A percentile compares a stretch with the other conserved stretches of the same genome.
Evolutionary conservation across 2,113 vertebrate species (phyloP).

Genomic region (Ptilorrhoa leucosticta): DNA sequence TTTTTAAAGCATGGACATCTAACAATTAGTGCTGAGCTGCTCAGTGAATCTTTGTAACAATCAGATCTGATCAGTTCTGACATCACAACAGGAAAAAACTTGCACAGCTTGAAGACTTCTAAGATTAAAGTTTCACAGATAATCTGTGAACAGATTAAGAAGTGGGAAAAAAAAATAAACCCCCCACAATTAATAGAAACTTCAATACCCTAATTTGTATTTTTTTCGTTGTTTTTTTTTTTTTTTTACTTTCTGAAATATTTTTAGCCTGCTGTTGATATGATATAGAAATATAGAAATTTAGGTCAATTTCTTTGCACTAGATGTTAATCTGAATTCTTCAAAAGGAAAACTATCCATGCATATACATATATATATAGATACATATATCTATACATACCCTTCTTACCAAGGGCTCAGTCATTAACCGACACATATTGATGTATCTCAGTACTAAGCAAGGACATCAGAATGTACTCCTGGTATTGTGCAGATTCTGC

Average conservation of each 20-base stretch:
- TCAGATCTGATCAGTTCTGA: constrained; percentile 15
- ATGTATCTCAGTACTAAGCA: not conserved
- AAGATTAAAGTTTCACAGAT: constrained; percentile 9
- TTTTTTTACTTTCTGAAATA: not conserved
- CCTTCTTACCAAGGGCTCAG: not conserved
- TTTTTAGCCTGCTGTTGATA: constrained; percentile 8
- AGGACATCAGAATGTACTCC: not conserved
- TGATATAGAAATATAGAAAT: not conserved
- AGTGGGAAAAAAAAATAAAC: not conserved
- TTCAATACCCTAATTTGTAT: not conserved
- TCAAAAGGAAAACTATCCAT: constrained; percentile 1
- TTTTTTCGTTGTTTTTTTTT: too few species aligned
- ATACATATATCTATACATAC: not conserved
- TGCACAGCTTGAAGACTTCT: not conserved
- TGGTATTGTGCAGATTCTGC: not conserved
- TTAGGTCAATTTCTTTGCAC: not conserved
- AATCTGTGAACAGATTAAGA: not conserved
- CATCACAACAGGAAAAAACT: not conserved
- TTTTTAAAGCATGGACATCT: constrained; percentile 10
- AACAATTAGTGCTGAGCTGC: constrained; percentile 8
- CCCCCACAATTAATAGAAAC: not conserved
- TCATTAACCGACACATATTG: not conserved
- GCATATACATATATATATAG: not conserved
- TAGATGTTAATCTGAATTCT: not conserved
- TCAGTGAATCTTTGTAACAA: constrained; percentile 8